These are phyloP conservation scores for Brenthis daphne DNA, from an alignment of 2,888 invertebrate species.

Conservation along the genomic window DNA sequence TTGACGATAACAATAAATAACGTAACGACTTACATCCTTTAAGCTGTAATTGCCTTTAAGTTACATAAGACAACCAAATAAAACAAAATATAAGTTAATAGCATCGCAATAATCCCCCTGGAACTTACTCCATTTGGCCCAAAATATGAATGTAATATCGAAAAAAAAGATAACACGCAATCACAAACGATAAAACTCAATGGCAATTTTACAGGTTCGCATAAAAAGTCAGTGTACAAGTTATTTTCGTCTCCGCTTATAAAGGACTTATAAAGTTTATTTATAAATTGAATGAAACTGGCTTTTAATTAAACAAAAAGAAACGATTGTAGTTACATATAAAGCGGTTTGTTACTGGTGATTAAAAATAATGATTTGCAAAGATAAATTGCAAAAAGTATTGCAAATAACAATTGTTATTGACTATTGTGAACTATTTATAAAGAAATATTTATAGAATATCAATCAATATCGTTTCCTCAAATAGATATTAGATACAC, in stretches of 20 bases:
- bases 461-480: too few relatives aligned
- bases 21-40: too few relatives aligned
- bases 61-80: too few relatives aligned
- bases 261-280: conserved; percentile 27
- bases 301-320: conserved; percentile 12
- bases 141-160: conserved; percentile 52
- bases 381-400: too few relatives aligned
- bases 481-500: too few relatives aligned
- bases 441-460: too few relatives aligned
- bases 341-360: not conserved
- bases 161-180: conserved; percentile 55
- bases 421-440: too few relatives aligned
- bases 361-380: not conserved
- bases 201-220: conserved; percentile 41
- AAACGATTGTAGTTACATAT: not conserved
- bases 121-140: conserved; percentile 60
- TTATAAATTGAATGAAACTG: conserved; percentile 20
- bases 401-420: too few relatives aligned
- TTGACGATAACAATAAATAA: too few relatives aligned
- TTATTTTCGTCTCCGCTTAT: conserved; percentile 31
- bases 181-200: conserved; percentile 49
- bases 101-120: not conserved
- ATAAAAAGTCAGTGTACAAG: conserved; percentile 40
- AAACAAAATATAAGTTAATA: not conserved
- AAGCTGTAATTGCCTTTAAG: too few relatives aligned